Percentiles rank a stretch among this genome's conserved stretches.
Conservation (phyloP, 2,797 vertebrate genomes). For the Tadarida brasiliensis region DNA sequence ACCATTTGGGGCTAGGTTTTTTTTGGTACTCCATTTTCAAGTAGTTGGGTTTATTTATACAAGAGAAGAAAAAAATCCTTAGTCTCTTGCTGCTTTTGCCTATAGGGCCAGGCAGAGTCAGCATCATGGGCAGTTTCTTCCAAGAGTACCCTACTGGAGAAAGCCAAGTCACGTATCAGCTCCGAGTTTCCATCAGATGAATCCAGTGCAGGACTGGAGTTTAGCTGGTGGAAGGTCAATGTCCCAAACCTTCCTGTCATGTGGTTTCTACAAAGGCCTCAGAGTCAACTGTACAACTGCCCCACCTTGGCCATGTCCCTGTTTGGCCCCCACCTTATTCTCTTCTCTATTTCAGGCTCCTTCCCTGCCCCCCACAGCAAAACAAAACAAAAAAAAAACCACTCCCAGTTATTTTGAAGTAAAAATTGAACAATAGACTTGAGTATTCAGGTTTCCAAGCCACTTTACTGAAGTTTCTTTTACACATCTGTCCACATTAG, state of each 20-base stretch:
- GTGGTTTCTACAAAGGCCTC: constrained; percentile 42
- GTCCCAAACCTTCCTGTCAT: not conserved
- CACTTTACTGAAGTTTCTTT: constrained; percentile 10
- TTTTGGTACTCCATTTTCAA: constrained; percentile 30
- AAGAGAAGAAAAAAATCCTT: not conserved
- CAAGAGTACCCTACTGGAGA: not conserved
- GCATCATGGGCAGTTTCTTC: not conserved
- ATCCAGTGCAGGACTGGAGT: not conserved
- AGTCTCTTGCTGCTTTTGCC: constrained; percentile 3
- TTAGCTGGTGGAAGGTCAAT: not conserved
- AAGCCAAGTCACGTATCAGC: not conserved
- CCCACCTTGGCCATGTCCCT: not conserved
- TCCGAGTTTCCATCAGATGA: not conserved
- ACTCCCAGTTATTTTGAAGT: not conserved
- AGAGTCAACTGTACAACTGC: not conserved
- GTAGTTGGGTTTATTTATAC: constrained; percentile 25
- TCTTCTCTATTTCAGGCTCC: not conserved
- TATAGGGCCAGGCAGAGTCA: not conserved
- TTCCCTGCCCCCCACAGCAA: too few species aligned
- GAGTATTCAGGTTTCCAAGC: constrained; percentile 41
- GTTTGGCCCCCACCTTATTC: not conserved
- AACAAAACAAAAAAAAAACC: constrained; percentile 24
- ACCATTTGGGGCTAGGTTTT: not conserved
- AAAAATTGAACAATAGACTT: constrained; percentile 17
- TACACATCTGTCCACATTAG: not conserved